Conservation (phyloP, 2,888 invertebrate genomes). For the Platycheirus rosarum region DNA sequence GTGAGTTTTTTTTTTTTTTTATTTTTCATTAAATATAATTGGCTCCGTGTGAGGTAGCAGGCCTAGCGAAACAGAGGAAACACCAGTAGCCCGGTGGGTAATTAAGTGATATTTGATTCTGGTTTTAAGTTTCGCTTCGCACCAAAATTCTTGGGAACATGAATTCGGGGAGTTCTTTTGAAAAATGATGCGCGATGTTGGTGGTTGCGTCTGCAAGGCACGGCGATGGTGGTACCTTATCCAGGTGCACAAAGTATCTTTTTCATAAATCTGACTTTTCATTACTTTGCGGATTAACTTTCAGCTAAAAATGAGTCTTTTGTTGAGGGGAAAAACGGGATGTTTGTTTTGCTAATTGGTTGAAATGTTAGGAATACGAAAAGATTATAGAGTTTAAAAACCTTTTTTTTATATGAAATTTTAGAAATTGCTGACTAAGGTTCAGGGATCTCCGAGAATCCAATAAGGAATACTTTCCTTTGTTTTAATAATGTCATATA, state of each 20-base stretch:
- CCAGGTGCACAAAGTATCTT: slow-evolving; percentile 19
- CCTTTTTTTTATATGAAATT: too few species aligned
- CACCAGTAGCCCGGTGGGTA: slow-evolving; percentile 39
- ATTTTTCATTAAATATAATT: slow-evolving; percentile 45
- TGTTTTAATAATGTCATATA: too few species aligned
- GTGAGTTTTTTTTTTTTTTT: slow-evolving; percentile 28
- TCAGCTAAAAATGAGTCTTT: slow-evolving; percentile 16
- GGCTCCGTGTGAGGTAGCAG: slow-evolving; percentile 19
- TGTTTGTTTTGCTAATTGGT: slow-evolving; percentile 19
- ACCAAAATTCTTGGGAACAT: slow-evolving; percentile 32
- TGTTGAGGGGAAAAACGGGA: not conserved
- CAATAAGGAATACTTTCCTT: too few species aligned
- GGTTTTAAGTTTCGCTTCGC: slow-evolving; percentile 36
- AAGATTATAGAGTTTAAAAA: not conserved
- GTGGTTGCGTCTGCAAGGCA: not conserved
- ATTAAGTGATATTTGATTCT: slow-evolving; percentile 64
- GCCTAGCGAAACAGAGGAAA: slow-evolving; percentile 1
- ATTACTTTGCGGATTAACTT: slow-evolving; percentile 51
- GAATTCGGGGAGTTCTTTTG: slow-evolving; percentile 45
- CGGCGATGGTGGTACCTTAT: not conserved
- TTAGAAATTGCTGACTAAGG: too few species aligned
- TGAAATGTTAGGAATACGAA: not conserved
- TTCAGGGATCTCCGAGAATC: too few species aligned
- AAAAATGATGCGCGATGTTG: slow-evolving; percentile 42
- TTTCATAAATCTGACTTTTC: slow-evolving; percentile 50